A percentile compares a stretch with the other conserved stretches of the same genome.
phyloP scores from a whole-genome alignment of 2,888 invertebrate genomes.

The Hyles lineata region DNA sequence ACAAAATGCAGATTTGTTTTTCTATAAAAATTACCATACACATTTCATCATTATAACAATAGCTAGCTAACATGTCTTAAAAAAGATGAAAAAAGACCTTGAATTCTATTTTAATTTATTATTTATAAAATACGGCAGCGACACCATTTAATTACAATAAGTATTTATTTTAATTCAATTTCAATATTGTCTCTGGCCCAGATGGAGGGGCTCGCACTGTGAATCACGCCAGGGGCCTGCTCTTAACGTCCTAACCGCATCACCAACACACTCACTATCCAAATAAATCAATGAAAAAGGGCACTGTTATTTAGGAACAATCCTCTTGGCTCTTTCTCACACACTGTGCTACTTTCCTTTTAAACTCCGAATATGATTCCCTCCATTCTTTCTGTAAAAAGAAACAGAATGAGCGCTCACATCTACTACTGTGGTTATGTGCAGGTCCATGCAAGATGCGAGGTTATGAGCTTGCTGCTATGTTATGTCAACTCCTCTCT shows the following conservation, averaged over 20 bases:
- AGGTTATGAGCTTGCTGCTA: slow-evolving; percentile 24
- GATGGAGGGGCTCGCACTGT: slow-evolving; percentile 64
- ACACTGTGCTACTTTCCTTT: slow-evolving; percentile 98
- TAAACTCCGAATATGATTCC: slow-evolving; percentile 98
- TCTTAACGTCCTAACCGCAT: slow-evolving; percentile 68
- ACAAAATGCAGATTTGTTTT: slow-evolving; percentile 79
- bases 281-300: slow-evolving; percentile 80
- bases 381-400: slow-evolving; percentile 98
- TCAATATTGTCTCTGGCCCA: slow-evolving; percentile 82
- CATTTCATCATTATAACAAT: slow-evolving; percentile 81
- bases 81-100: slow-evolving; percentile 83
- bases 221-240: slow-evolving; percentile 59
- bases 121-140: slow-evolving; percentile 83
- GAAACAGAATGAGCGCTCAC: slow-evolving; percentile 78
- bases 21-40: slow-evolving; percentile 81
- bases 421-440: slow-evolving; percentile 76
- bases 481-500: slow-evolving; percentile 46
- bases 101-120: slow-evolving; percentile 80
- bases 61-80: slow-evolving; percentile 83
- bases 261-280: slow-evolving; percentile 80
- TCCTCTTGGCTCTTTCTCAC: slow-evolving; percentile 99
- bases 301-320: slow-evolving; percentile 92
- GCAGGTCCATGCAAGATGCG: slow-evolving; percentile 34
- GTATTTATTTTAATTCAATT: slow-evolving; percentile 83
- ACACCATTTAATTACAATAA: slow-evolving; percentile 83